Percentiles rank a stretch among this genome's conserved stretches.
phyloP scores from a whole-genome alignment of 2,888 invertebrate genomes.

The Seira ritae region DNA sequence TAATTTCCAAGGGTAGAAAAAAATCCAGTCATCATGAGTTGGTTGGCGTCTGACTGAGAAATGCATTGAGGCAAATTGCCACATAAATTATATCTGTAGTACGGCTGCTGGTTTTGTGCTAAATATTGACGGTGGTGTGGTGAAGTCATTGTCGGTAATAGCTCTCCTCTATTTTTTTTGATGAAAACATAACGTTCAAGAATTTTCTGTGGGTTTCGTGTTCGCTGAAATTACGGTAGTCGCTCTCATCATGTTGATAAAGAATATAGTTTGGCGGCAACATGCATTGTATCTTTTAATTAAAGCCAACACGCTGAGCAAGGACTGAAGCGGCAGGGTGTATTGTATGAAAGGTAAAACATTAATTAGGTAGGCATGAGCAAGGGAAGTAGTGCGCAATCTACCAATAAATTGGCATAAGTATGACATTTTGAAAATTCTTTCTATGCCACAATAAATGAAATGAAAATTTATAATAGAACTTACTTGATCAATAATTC shows the following conservation, averaged over 20 bases:
- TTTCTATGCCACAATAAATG: not conserved
- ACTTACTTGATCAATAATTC: conserved; percentile 75
- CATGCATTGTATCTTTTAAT: not conserved
- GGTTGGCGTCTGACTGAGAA: not conserved
- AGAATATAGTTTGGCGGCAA: too few species aligned
- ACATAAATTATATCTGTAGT: conserved; percentile 5
- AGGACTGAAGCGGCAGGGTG: not conserved
- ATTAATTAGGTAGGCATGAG: not conserved
- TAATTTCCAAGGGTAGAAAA: not conserved
- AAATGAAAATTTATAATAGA: not conserved
- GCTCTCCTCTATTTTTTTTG: too few species aligned
- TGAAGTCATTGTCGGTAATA: too few species aligned
- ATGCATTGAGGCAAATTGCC: not conserved
- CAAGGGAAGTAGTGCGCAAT: not conserved
- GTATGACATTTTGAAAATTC: conserved; percentile 4
- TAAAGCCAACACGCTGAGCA: not conserved
- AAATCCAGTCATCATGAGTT: not conserved
- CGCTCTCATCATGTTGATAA: too few species aligned
- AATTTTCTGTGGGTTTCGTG: too few species aligned
- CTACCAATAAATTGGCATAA: not conserved
- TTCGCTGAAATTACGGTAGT: too few species aligned
- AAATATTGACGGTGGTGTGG: too few species aligned
- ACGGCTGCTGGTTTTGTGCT: too few species aligned
- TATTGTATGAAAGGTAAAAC: not conserved
- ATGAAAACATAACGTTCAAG: too few species aligned